A percentile compares a stretch with the other conserved stretches of the same genome.
phyloP scores from a whole-genome alignment of 2,113 vertebrate species.

The Sinocyclocheilus anophthalmus region DNA sequence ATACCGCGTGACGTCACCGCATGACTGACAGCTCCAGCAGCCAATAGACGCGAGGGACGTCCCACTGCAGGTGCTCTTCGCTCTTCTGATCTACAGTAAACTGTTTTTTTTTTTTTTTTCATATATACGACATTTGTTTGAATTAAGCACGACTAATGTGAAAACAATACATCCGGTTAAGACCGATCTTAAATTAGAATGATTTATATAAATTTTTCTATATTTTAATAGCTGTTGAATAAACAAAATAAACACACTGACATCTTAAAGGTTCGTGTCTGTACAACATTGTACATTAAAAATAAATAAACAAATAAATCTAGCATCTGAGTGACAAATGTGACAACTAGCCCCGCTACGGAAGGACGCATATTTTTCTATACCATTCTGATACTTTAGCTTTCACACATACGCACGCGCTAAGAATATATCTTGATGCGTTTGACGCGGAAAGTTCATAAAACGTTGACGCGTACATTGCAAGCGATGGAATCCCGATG shows the following conservation, averaged over 20 bases:
- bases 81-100: not conserved
- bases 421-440: not conserved
- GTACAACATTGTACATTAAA: not conserved
- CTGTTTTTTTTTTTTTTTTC: not conserved
- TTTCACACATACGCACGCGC: not conserved
- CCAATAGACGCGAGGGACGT: not conserved
- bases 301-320: not conserved
- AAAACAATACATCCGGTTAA: not conserved
- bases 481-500: not conserved
- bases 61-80: conserved; percentile 23
- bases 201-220: not conserved
- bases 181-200: not conserved
- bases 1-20: not conserved
- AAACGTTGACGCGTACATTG: not conserved
- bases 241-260: not conserved
- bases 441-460: not conserved
- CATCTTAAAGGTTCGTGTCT: not conserved
- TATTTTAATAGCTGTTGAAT: not conserved
- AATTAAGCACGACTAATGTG: not conserved
- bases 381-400: not conserved
- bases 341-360: not conserved
- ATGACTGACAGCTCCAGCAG: not conserved
- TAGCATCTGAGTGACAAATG: not conserved
- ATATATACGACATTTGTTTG: not conserved
- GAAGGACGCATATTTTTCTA: not conserved